A percentile compares a stretch with the other conserved stretches of the same genome.
Conservation (phyloP, 2,888 invertebrate species). For the Chrysodeixis includens region DNA sequence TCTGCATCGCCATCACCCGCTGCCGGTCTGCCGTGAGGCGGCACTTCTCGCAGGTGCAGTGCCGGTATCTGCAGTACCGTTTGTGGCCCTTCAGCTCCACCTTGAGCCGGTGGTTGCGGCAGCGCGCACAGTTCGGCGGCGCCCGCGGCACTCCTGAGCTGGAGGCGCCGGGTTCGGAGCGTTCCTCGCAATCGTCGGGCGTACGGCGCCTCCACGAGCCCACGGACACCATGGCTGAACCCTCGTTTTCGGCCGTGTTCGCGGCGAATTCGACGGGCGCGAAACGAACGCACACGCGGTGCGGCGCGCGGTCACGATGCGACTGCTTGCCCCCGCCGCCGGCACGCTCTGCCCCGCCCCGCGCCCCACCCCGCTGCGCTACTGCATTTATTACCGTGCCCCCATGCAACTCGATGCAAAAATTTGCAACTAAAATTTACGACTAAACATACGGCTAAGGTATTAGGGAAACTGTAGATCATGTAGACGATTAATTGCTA, state of each 20-base stretch:
- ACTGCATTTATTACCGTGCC: slow-evolving; percentile 85
- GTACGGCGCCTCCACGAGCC: slow-evolving; percentile 86
- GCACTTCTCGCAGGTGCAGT: slow-evolving; percentile 96
- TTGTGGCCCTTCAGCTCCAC: slow-evolving; percentile 97
- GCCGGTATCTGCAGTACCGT: slow-evolving; percentile 95
- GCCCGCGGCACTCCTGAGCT: slow-evolving; percentile 92
- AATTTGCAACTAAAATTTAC: slow-evolving; percentile 48
- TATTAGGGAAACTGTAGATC: not conserved
- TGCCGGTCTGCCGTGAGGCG: slow-evolving; percentile 95
- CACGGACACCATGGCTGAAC: slow-evolving; percentile 82
- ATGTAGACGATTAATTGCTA: not conserved
- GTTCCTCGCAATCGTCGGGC: slow-evolving; percentile 85
- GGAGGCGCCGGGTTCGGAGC: slow-evolving; percentile 85
- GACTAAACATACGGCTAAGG: slow-evolving; percentile 22
- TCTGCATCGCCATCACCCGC: slow-evolving; percentile 96
- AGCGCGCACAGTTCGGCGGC: slow-evolving; percentile 97
- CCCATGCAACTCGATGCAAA: slow-evolving; percentile 68
- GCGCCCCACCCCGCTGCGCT: slow-evolving; percentile 69
- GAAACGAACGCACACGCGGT: slow-evolving; percentile 68
- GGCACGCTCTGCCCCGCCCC: slow-evolving; percentile 71
- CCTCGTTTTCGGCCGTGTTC: slow-evolving; percentile 71
- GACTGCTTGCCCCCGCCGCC: slow-evolving; percentile 78
- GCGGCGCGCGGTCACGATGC: slow-evolving; percentile 82
- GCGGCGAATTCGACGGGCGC: slow-evolving; percentile 86
- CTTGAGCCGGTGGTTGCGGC: slow-evolving; percentile 97